phyloP scores from a whole-genome alignment of 2,797 vertebrate species.

The Pogonophryne albipinna region DNA sequence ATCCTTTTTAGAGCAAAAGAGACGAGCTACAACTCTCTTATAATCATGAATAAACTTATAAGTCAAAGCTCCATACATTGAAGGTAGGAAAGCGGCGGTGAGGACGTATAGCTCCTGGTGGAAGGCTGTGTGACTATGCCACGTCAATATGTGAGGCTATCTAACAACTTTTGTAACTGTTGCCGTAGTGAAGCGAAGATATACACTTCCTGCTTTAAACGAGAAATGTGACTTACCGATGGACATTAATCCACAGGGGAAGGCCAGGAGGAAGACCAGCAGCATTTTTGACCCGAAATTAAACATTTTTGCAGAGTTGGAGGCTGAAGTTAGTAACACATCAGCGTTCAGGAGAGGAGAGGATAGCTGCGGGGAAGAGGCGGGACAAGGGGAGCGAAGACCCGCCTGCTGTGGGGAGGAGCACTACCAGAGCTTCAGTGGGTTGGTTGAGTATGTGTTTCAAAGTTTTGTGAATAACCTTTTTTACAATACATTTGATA shows the following conservation, averaged over 20 bases:
- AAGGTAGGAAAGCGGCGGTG: neutral
- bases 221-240: slow-evolving; percentile 68
- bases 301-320: slow-evolving; percentile 74
- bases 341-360: slow-evolving; percentile 71
- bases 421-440: no score
- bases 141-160: slow-evolving; percentile 71
- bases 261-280: slow-evolving; percentile 80
- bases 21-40: neutral
- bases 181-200: neutral
- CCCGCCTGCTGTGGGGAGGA: slow-evolving; percentile 37
- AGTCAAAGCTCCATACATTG: neutral
- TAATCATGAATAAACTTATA: neutral
- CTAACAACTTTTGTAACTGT: slow-evolving; percentile 3
- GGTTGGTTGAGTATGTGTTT: no score
- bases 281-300: slow-evolving; percentile 70
- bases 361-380: slow-evolving; percentile 17
- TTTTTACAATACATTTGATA: no score
- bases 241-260: slow-evolving; percentile 77
- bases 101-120: neutral
- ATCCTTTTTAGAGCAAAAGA: neutral
- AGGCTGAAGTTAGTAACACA: slow-evolving; percentile 67
- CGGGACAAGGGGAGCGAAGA: slow-evolving; percentile 17
- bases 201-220: neutral
- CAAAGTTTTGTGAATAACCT: no score
- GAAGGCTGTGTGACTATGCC: slow-evolving; percentile 56